A percentile compares a stretch with the other conserved stretches of the same genome.
phyloP scores from a whole-genome alignment of 92 coral and sea anemone genomes.

The Palythoa heliodiscus region DNA sequence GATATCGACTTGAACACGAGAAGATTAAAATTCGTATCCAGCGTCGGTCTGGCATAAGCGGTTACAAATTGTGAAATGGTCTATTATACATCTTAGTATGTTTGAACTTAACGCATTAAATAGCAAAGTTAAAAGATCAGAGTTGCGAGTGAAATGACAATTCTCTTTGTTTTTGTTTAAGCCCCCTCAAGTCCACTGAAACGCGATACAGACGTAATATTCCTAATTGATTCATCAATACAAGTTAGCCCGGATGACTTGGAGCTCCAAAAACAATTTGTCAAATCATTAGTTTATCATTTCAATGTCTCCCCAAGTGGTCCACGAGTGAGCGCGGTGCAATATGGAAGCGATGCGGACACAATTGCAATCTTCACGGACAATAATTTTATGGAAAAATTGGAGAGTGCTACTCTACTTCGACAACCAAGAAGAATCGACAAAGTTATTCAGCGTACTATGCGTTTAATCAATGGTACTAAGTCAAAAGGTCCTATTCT shows the following conservation, averaged over 20 bases:
- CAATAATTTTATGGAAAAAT: conserved; percentile 6
- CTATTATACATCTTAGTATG: too few relatives aligned
- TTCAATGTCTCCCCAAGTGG: conserved; percentile 41
- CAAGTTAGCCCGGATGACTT: conserved; percentile 33
- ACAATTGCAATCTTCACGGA: conserved; percentile 21
- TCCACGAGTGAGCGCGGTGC: conserved; percentile 48
- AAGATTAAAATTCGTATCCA: too few relatives aligned
- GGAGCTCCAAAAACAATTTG: conserved; percentile 43
- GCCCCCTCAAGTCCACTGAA: conserved; percentile 36
- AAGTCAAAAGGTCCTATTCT: conserved; percentile 37
- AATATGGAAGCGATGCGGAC: conserved; percentile 51
- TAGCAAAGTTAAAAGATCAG: too few relatives aligned
- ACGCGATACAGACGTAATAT: conserved; percentile 40
- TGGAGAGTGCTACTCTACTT: conserved; percentile 17
- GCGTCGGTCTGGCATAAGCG: too few relatives aligned
- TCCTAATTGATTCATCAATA: conserved; percentile 54
- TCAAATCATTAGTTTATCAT: conserved; percentile 47
- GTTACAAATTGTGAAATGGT: too few relatives aligned
- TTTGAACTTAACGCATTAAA: too few relatives aligned
- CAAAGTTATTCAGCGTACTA: conserved; percentile 36
- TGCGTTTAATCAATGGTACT: conserved; percentile 19
- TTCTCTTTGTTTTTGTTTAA: not conserved
- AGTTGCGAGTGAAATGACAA: not conserved
- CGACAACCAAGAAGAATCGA: conserved; percentile 31
- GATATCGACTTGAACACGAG: too few relatives aligned